Conservation (phyloP, 2,888 invertebrate species). For the Harpagoxenus sublaevis region DNA sequence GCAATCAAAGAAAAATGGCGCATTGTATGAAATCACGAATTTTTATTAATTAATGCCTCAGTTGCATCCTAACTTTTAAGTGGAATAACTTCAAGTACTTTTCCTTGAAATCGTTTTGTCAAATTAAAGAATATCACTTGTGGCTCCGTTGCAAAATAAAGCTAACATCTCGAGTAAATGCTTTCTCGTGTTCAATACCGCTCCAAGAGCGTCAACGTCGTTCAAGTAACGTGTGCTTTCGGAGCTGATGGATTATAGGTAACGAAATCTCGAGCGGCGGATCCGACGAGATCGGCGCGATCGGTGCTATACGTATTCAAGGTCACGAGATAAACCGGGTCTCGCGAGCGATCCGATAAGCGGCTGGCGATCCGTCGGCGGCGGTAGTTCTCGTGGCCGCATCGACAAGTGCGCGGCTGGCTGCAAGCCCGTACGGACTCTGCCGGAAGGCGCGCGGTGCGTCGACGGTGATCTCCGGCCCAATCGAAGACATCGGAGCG, state of each 20-base stretch:
- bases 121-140: neutral
- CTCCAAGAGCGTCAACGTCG: neutral
- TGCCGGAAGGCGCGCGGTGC: conserved; percentile 60
- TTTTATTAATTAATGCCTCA: neutral
- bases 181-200: neutral
- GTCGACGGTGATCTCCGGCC: conserved; percentile 51
- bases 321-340: conserved; percentile 83
- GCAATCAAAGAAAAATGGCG: neutral
- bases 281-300: conserved; percentile 53
- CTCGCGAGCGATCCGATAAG: conserved; percentile 76
- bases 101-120: neutral
- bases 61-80: neutral
- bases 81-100: neutral
- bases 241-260: too few species aligned
- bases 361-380: conserved; percentile 57
- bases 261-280: conserved; percentile 20
- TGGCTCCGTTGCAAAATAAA: neutral
- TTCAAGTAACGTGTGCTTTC: neutral
- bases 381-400: conserved; percentile 18
- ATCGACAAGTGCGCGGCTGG: conserved; percentile 73
- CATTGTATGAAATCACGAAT: neutral
- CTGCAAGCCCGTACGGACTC: conserved; percentile 75
- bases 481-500: conserved; percentile 28
- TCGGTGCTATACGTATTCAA: conserved; percentile 73
- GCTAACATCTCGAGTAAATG: neutral